Percentiles rank a stretch among this genome's conserved stretches.
These are phyloP conservation scores for Chrosomus eos DNA, from an alignment of 2,797 vertebrate genomes.

Conservation along the genomic window DNA sequence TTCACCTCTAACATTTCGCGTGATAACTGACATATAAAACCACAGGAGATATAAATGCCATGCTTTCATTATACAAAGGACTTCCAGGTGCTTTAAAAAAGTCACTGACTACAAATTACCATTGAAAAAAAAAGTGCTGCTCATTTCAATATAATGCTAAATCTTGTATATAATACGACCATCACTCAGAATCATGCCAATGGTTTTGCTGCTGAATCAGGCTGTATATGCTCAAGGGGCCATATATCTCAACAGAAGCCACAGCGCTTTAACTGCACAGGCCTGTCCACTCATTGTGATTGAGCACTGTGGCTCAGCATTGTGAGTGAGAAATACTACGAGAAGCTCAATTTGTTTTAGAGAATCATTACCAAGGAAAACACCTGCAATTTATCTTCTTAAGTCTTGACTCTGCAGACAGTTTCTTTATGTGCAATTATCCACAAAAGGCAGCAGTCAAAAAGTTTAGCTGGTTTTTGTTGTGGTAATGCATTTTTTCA, in stretches of 20 bases:
- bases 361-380: slow-evolving; percentile 31
- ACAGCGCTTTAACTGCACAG: slow-evolving; percentile 1
- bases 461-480: neutral
- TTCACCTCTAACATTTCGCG: neutral
- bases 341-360: slow-evolving; percentile 18
- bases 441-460: neutral
- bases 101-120: slow-evolving; percentile 22
- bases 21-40: neutral
- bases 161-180: slow-evolving; percentile 5
- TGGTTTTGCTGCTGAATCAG: slow-evolving; percentile 18
- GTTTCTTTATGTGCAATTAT: neutral
- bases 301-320: neutral
- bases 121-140: neutral
- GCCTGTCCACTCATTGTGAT: slow-evolving; percentile 19
- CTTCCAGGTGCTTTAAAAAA: slow-evolving; percentile 9
- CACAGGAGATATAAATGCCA: slow-evolving; percentile 4
- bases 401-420: slow-evolving; percentile 15
- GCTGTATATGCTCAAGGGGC: neutral
- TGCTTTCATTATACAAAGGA: neutral
- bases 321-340: neutral
- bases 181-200: slow-evolving; percentile 22
- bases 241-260: neutral
- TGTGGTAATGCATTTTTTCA: neutral
- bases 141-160: slow-evolving; percentile 12
- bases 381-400: slow-evolving; percentile 27